Percentiles rank a stretch among this genome's conserved stretches.
Conservation (phyloP, 2,888 invertebrate genomes). For the Napeogenes inachia region DNA sequence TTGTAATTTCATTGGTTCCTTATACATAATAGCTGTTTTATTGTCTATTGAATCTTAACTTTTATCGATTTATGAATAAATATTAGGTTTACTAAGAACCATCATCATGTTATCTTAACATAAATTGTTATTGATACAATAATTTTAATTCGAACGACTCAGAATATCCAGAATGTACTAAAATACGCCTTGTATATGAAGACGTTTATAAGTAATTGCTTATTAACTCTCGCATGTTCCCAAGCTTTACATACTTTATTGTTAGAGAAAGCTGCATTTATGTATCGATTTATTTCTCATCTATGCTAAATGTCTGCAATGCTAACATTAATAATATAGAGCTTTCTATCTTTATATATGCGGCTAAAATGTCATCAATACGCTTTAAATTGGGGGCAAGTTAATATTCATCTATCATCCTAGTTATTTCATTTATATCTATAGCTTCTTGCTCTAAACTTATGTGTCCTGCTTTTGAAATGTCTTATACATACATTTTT, state of each 20-base stretch:
- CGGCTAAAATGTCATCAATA: constrained; percentile 13
- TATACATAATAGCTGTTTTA: not conserved
- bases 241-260: constrained; percentile 19
- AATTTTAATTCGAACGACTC: too few relatives aligned
- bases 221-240: constrained; percentile 17
- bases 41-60: too few relatives aligned
- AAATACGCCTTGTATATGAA: not conserved
- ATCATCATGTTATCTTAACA: too few relatives aligned
- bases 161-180: not conserved
- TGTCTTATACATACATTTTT: too few relatives aligned
- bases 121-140: too few relatives aligned
- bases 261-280: constrained; percentile 30
- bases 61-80: not conserved
- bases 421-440: not conserved
- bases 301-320: constrained; percentile 30
- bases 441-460: not conserved
- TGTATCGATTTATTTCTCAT: constrained; percentile 30
- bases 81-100: not conserved
- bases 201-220: constrained; percentile 5
- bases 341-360: constrained; percentile 28
- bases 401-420: constrained; percentile 7
- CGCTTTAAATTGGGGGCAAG: constrained; percentile 17
- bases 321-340: constrained; percentile 26
- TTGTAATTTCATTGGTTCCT: not conserved
- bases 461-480: too few relatives aligned